These are phyloP conservation scores for Oriolus oriolus DNA, from an alignment of 2,113 vertebrate genomes.

Conservation along the genomic window DNA sequence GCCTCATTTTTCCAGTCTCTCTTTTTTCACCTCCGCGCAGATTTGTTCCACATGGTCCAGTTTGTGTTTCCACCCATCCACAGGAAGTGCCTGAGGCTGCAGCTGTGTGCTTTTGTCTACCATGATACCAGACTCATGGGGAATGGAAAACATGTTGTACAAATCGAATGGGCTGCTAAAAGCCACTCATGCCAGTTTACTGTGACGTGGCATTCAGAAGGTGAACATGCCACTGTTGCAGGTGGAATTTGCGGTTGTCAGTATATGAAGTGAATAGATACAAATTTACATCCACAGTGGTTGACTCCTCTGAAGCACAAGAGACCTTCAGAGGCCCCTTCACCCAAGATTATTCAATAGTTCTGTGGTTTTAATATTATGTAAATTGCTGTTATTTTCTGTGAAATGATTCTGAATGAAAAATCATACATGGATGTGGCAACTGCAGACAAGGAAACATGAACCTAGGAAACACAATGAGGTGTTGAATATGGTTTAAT, in stretches of 20 bases:
- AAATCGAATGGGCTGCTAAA: background rate
- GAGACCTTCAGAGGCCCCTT: background rate
- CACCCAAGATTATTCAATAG: background rate
- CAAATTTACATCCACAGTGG: background rate
- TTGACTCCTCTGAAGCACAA: background rate
- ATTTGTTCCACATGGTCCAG: background rate
- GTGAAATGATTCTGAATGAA: background rate
- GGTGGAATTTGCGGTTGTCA: background rate
- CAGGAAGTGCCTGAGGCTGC: background rate
- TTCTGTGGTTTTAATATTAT: background rate
- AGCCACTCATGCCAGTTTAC: background rate
- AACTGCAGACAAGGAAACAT: background rate
- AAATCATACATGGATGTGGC: background rate
- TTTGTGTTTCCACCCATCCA: background rate
- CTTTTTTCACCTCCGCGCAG: background rate
- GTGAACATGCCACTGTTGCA: background rate
- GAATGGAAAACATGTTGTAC: fast-evolving
- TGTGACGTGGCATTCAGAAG: background rate
- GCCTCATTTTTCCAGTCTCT: background rate
- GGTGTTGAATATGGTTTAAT: background rate
- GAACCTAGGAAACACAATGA: background rate
- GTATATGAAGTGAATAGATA: background rate
- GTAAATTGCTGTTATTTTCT: background rate
- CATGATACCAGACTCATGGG: background rate
- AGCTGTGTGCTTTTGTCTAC: background rate